Base-by-base conservation (phyloP, 2,888 invertebrate genomes). In the Charanyca ferruginea region DNA sequence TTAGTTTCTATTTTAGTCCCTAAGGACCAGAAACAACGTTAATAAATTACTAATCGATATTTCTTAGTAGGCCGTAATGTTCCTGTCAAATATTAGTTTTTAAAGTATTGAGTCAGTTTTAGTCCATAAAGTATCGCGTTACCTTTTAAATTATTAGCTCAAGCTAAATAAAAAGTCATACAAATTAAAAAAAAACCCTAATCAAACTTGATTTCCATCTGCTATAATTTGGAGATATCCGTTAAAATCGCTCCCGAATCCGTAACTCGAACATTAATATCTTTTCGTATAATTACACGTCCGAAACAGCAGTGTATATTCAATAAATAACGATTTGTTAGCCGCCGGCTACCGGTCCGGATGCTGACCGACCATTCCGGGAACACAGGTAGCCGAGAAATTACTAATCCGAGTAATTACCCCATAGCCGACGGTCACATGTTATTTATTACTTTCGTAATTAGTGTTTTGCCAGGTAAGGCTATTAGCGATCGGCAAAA, bases 331-430 rank as follows among this genome's bases (percentile, higher is more conserved):
- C 64, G 54, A 66, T 73, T 74, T 73, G 76, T 65, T 67, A 48
- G 70, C 89, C 87, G 63, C 77, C 47, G 83, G 89, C 86, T 69
- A 66, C 84, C 84, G 85, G 85, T 69, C 85, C 89, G 89, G 90
- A 90, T 88, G 85, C 84, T 77, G 83, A 54, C 73, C 64, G 68
- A 79, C 81, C 79, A 83, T 86, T 89, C 86, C 85, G 87, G 88
- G 88, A 93, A 93, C 89, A 92, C 93, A 91, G 93, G 94, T 94
- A 94, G 94, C 93, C 78, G 83, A 87, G 84, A 91, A 90, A 94
- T 93, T 91, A 93, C 89, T 89, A 89, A 93, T 91, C 89, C 87
- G 77, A 83, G 87, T 91, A 91, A 94, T 92, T 91, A 89, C 88
- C 80, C 64, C 74, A 85, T 84, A 79, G 85, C 90, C 81, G 77